Percentiles rank a stretch among this genome's conserved stretches.
These are phyloP conservation scores for Jacana jacana DNA, from an alignment of 2,113 vertebrate genomes.

Conservation along the genomic window DNA sequence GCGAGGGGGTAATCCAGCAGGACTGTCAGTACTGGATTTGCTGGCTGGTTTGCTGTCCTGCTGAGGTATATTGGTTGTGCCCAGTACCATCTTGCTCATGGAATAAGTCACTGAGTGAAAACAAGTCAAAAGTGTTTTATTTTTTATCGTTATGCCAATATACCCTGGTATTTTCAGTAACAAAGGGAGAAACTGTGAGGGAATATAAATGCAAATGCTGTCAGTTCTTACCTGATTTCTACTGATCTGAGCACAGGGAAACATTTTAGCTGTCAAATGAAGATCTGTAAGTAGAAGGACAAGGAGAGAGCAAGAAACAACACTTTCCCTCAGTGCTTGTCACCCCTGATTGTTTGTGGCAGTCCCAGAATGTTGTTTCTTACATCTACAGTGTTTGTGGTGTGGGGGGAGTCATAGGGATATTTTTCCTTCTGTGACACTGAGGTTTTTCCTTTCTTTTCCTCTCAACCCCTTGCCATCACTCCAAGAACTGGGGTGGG, in stretches of 20 bases:
- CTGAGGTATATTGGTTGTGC: fast-evolving
- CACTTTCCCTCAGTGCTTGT: not conserved
- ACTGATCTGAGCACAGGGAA: not conserved
- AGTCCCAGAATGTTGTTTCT: not conserved
- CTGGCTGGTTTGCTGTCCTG: not conserved
- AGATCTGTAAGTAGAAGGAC: not conserved
- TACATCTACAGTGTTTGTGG: fast-evolving
- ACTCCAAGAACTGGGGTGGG: not conserved
- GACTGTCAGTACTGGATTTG: not conserved
- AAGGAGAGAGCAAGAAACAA: not conserved
- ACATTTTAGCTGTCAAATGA: not conserved
- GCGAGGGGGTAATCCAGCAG: not conserved
- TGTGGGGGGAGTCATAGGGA: too few relatives aligned
- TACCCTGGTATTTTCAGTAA: not conserved
- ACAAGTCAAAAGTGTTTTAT: not conserved
- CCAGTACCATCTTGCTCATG: fast-evolving
- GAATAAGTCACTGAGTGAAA: not conserved
- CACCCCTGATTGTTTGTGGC: not conserved
- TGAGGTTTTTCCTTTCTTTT: not conserved
- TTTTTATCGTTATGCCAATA: not conserved
- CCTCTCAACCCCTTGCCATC: not conserved
- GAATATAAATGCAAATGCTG: not conserved
- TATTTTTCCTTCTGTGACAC: not conserved
- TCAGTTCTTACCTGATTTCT: not conserved
- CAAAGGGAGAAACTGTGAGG: not conserved